Evolutionary conservation across 1,140 invertebrate genomes (phyloP).

Genomic region (Gonatopus flavifemur): DNA sequence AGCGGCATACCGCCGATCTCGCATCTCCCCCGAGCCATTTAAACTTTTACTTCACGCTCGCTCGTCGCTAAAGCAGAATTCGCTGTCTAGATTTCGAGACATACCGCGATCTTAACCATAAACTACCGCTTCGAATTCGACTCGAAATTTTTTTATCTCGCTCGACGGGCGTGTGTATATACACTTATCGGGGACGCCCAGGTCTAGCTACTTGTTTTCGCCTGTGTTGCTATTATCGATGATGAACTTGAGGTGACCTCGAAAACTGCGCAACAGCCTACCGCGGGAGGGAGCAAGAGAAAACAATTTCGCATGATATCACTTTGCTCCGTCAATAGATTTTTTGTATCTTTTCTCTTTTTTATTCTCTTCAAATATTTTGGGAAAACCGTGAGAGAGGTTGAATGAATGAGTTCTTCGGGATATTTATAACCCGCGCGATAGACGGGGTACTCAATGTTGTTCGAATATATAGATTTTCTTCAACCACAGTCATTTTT

Average conservation of each 20-base stretch:
- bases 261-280: constrained; percentile 45
- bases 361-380: too few species aligned
- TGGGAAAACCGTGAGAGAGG: too few species aligned
- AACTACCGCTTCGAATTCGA: too few species aligned
- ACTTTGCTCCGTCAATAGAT: background rate
- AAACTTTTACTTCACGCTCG: background rate
- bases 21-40: background rate
- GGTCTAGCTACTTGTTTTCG: constrained; percentile 55
- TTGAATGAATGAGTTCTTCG: too few species aligned
- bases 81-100: too few species aligned
- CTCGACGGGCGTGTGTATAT: constrained; percentile 15
- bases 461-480: too few species aligned
- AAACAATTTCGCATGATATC: background rate
- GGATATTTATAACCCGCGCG: too few species aligned
- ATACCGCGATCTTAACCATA: too few species aligned
- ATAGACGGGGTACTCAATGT: too few species aligned
- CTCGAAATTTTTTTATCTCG: constrained; percentile 9
- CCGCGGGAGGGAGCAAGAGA: constrained; percentile 13
- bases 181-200: constrained; percentile 49
- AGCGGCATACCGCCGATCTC: background rate
- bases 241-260: constrained; percentile 56
- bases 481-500: too few species aligned
- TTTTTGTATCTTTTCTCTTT: too few species aligned
- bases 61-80: too few species aligned
- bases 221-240: constrained; percentile 55